Percentiles rank a stretch among this genome's conserved stretches.
These are phyloP conservation scores for Mus spicilegus DNA, from an alignment of 2,113 vertebrate species.

Conservation along the genomic window DNA sequence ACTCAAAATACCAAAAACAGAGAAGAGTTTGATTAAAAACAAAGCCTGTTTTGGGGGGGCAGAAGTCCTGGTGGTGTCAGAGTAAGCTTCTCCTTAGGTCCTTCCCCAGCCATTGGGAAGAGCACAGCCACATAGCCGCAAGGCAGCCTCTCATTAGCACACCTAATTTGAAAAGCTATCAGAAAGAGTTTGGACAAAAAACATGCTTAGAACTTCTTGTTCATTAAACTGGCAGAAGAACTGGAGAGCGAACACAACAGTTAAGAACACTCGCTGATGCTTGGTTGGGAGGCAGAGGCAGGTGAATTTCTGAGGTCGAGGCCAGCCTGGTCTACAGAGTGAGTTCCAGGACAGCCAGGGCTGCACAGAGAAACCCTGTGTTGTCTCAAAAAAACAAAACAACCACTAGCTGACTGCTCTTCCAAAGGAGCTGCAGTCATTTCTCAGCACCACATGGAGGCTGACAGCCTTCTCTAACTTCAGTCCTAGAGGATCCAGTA, in stretches of 20 bases:
- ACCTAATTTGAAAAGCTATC: not conserved
- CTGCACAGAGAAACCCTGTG: too few species aligned
- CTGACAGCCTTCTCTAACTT: not conserved
- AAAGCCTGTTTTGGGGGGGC: conserved; percentile 93
- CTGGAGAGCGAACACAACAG: not conserved
- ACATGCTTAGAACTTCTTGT: not conserved
- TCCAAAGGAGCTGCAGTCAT: not conserved
- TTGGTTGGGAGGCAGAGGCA: too few species aligned
- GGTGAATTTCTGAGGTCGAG: too few species aligned
- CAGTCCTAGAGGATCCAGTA: not conserved
- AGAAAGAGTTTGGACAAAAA: not conserved
- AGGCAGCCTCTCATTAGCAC: conserved; percentile 93
- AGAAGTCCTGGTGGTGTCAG: conserved; percentile 95
- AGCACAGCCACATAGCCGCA: conserved; percentile 92
- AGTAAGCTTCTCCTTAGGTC: conserved; percentile 89
- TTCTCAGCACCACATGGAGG: not conserved
- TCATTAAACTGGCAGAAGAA: not conserved
- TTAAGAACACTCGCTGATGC: not conserved
- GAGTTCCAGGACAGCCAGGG: too few species aligned
- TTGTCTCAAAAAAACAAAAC: too few species aligned
- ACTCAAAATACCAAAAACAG: not conserved
- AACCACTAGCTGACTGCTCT: not conserved
- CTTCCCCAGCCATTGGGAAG: conserved; percentile 77
- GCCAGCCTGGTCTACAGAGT: too few species aligned
- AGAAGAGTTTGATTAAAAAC: not conserved